phyloP scores from a whole-genome alignment of 2,888 invertebrate species.

The Axea sp. region DNA sequence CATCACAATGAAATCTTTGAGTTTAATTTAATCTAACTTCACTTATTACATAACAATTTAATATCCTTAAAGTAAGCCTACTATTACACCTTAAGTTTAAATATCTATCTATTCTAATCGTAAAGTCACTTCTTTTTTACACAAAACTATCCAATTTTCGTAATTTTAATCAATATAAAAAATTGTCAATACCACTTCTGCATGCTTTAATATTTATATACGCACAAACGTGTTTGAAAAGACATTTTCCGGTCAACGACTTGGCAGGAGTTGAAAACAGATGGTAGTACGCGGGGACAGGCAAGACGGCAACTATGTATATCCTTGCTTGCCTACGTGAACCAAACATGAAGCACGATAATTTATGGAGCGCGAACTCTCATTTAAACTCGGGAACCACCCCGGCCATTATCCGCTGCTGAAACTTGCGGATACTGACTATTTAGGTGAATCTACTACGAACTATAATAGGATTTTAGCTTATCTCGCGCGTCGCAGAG shows the following conservation, averaged over 20 bases:
- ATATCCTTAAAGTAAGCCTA: too few species aligned
- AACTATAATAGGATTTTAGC: conserved; percentile 76
- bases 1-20: too few species aligned
- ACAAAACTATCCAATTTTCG: too few species aligned
- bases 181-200: too few species aligned
- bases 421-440: conserved; percentile 67
- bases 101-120: too few species aligned
- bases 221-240: conserved; percentile 43
- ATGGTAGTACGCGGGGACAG: conserved; percentile 37
- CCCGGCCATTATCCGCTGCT: conserved; percentile 69
- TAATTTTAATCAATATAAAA: too few species aligned
- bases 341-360: conserved; percentile 65
- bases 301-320: conserved; percentile 42
- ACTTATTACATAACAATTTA: too few species aligned
- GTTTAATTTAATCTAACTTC: too few species aligned
- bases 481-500: conserved; percentile 71
- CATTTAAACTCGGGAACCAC: conserved; percentile 72
- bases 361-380: conserved; percentile 73
- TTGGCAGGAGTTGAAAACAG: conserved; percentile 57
- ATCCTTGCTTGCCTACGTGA: conserved; percentile 32
- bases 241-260: conserved; percentile 60
- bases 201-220: too few species aligned
- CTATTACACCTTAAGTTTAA: too few species aligned
- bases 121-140: too few species aligned
- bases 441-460: conserved; percentile 71